phyloP scores from a whole-genome alignment of 2,888 invertebrate species.

The Rhamnusium bicolor region DNA sequence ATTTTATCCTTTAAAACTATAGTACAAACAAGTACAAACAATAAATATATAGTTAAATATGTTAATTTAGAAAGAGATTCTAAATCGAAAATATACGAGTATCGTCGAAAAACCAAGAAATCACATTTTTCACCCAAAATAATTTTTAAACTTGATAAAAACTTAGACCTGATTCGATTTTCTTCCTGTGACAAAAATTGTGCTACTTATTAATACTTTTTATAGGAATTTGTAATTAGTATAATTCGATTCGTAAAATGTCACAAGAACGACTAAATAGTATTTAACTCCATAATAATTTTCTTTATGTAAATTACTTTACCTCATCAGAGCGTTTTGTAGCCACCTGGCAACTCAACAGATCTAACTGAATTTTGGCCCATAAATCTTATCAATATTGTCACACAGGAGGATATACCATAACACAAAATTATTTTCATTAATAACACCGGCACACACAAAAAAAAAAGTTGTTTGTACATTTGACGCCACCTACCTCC shows the following conservation, averaged over 20 bases:
- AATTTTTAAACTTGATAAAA: background rate
- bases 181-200: background rate
- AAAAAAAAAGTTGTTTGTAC: too few relatives aligned
- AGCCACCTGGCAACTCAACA: too few relatives aligned
- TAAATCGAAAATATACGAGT: constrained; percentile 22
- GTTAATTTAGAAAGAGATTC: constrained; percentile 26
- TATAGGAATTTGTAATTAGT: background rate
- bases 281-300: background rate
- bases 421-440: too few relatives aligned
- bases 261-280: background rate
- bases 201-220: background rate
- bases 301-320: too few relatives aligned
- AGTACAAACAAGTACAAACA: constrained; percentile 31
- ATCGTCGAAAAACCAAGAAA: constrained; percentile 8
- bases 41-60: constrained; percentile 24
- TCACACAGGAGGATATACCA: too few relatives aligned
- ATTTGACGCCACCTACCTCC: too few relatives aligned
- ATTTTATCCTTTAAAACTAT: constrained; percentile 37
- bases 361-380: too few relatives aligned
- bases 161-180: background rate
- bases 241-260: background rate
- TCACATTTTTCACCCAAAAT: too few relatives aligned
- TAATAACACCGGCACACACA: too few relatives aligned
- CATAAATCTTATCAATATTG: too few relatives aligned
- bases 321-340: too few relatives aligned